Evolutionary conservation across 2,113 vertebrate genomes (phyloP).

Genomic region (Benthochromis sp.): DNA sequence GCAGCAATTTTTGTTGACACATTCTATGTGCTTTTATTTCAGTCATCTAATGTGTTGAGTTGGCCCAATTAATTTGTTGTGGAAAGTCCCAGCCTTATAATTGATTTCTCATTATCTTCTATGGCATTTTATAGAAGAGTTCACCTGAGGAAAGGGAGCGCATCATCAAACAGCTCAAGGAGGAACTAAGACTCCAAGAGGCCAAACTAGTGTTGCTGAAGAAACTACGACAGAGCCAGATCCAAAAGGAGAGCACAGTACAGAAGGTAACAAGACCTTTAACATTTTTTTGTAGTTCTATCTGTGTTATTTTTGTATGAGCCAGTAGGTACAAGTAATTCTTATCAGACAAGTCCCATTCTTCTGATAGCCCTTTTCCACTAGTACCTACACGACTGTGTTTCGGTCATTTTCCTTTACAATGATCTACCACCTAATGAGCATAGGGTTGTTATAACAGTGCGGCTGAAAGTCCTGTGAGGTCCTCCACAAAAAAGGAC

Average conservation of each 20-base stretch:
- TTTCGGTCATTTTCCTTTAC: not conserved
- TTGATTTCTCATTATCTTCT: not conserved
- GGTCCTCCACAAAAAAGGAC: not conserved
- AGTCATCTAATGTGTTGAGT: not conserved
- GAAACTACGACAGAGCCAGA: conserved; percentile 95
- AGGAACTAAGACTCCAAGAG: conserved; percentile 91
- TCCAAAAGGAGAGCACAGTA: conserved; percentile 84
- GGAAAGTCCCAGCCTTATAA: not conserved
- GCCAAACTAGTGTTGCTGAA: conserved; percentile 93
- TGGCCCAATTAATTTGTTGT: not conserved
- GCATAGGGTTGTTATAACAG: not conserved
- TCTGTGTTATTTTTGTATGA: not conserved
- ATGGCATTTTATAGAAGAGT: conserved; percentile 73
- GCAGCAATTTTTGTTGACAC: not conserved
- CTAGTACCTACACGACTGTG: not conserved
- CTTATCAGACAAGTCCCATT: not conserved
- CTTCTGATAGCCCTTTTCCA: not conserved
- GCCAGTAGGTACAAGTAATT: not conserved
- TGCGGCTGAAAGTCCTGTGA: not conserved
- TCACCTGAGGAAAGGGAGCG: conserved; percentile 85
- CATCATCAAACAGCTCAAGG: conserved; percentile 89
- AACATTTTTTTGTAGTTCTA: not conserved
- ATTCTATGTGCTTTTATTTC: not conserved
- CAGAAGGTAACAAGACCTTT: conserved; percentile 77
- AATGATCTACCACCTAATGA: not conserved